phyloP scores from a whole-genome alignment of 2,797 vertebrate genomes.

The Gadopsis marmoratus region DNA sequence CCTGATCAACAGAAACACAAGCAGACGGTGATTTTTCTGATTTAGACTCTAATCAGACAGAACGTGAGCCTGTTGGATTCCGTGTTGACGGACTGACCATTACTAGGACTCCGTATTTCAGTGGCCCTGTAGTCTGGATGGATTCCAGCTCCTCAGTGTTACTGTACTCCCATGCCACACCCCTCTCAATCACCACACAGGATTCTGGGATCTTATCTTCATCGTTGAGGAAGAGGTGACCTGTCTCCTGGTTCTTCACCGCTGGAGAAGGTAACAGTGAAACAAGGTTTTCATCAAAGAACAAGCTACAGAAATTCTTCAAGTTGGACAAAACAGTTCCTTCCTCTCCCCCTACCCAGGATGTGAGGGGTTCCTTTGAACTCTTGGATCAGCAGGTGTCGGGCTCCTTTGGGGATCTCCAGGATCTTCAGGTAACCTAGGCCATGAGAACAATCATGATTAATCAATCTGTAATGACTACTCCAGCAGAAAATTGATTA shows the following conservation, averaged over 20 bases:
- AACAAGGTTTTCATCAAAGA: not conserved
- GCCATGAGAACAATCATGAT: constrained; percentile 1
- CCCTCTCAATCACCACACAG: constrained; percentile 91
- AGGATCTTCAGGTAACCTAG: constrained; percentile 95
- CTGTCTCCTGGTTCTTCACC: constrained; percentile 92
- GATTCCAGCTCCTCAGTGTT: constrained; percentile 90
- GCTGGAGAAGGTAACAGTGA: constrained; percentile 77
- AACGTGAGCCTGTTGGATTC: not conserved
- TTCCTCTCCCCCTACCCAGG: constrained; percentile 85
- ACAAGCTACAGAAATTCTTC: rapidly evolving
- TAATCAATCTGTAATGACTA: not conserved
- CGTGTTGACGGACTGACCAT: constrained; percentile 80
- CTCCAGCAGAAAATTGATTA: not conserved
- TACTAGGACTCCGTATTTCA: constrained; percentile 85
- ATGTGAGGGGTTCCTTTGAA: constrained; percentile 88
- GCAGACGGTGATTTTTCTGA: not conserved
- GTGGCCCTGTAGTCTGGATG: constrained; percentile 91
- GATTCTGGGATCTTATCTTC: constrained; percentile 89
- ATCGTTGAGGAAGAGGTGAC: constrained; percentile 90
- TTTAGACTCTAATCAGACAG: not conserved
- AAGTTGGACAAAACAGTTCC: not conserved
- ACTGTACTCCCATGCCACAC: constrained; percentile 93
- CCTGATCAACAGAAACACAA: constrained; percentile 75
- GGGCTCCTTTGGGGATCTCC: constrained; percentile 94
- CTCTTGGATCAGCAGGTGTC: constrained; percentile 94